Percentiles rank a stretch among this genome's conserved stretches.
Evolutionary conservation across 1,140 invertebrate genomes (phyloP).

Genomic region (Cylas formicarius): DNA sequence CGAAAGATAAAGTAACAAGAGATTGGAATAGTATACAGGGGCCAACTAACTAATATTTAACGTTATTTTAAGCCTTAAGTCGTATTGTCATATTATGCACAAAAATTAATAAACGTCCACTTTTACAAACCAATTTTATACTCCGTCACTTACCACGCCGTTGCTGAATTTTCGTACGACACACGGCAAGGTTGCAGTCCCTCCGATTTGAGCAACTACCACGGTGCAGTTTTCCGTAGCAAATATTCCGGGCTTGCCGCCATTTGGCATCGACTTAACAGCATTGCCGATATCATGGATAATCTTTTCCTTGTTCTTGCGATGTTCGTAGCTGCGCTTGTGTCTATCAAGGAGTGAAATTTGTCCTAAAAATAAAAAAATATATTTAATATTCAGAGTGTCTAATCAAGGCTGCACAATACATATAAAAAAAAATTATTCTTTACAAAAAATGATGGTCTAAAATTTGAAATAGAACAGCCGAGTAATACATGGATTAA

Average conservation of each 20-base stretch:
- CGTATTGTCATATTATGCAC: no score
- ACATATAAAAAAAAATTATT: no score
- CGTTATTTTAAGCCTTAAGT: no score
- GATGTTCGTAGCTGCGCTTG: constrained; percentile 32
- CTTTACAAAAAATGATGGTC: no score
- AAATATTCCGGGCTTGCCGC: constrained; percentile 37
- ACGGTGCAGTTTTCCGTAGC: constrained; percentile 51
- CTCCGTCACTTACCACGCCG: constrained; percentile 60
- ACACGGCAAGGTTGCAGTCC: constrained; percentile 63
- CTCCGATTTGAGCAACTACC: constrained; percentile 63
- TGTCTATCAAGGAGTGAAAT: constrained; percentile 20
- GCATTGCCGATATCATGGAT: constrained; percentile 18
- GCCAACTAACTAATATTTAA: no score
- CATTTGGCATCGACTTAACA: constrained; percentile 22
- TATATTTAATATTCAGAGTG: constrained; percentile 3
- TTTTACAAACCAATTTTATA: no score
- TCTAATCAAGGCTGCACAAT: no score
- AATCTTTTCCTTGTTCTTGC: constrained; percentile 27
- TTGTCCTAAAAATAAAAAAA: no score
- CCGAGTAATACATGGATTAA: no score
- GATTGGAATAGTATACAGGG: no score
- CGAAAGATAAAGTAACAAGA: no score
- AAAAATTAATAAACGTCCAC: background rate
- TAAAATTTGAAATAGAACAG: no score
- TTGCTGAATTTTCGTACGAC: constrained; percentile 59